Percentiles rank a stretch among this genome's conserved stretches.
Evolutionary conservation across 2,888 invertebrate genomes (phyloP).

Genomic region (Neuroscelio doddi): DNA sequence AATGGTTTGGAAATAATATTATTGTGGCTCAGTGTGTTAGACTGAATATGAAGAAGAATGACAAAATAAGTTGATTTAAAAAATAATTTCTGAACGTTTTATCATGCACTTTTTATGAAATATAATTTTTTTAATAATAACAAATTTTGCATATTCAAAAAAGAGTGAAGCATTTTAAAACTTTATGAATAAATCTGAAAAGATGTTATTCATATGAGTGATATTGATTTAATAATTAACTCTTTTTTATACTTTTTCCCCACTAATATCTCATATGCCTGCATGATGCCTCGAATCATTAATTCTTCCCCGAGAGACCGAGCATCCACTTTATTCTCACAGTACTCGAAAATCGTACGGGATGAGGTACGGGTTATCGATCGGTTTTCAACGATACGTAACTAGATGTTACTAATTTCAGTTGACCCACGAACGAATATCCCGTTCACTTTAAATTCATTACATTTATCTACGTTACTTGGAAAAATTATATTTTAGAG

Average conservation of each 20-base stretch:
- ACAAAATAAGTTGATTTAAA: too few species aligned
- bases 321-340: conserved; percentile 10
- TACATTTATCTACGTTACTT: too few species aligned
- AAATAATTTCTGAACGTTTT: too few species aligned
- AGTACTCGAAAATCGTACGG: conserved; percentile 9
- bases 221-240: conserved; percentile 30
- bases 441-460: not conserved
- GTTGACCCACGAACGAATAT: conserved; percentile 10
- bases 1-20: not conserved
- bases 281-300: conserved; percentile 27
- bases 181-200: conserved; percentile 14
- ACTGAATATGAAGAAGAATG: not conserved
- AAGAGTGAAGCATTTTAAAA: too few species aligned
- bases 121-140: too few species aligned
- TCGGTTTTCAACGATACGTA: conserved; percentile 28
- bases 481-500: not conserved
- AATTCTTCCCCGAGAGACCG: conserved; percentile 14
- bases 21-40: not conserved
- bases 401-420: conserved; percentile 33
- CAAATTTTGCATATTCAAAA: too few species aligned
- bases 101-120: too few species aligned
- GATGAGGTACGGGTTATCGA: conserved; percentile 17
- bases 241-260: conserved; percentile 18
- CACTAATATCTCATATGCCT: conserved; percentile 17
- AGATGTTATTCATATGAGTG: conserved; percentile 1